Evolutionary conservation across 1,140 invertebrate species (phyloP).

Genomic region (Atta cephalotes): DNA sequence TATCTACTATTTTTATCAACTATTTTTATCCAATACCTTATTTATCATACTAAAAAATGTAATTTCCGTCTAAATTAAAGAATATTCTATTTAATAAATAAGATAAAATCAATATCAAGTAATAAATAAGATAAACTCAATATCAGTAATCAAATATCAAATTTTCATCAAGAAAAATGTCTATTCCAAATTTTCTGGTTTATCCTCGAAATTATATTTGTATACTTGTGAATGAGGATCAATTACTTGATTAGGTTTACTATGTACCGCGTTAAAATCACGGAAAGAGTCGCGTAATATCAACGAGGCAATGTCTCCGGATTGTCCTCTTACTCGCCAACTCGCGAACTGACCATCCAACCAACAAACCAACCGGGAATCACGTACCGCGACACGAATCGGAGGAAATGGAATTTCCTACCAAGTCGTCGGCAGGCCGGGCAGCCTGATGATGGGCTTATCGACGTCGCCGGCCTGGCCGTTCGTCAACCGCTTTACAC

Average conservation of each 20-base stretch:
- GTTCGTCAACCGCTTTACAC: conserved; percentile 63
- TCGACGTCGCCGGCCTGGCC: conserved; percentile 74
- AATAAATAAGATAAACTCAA: too few relatives aligned
- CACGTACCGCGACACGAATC: conserved; percentile 72
- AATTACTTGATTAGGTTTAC: background rate
- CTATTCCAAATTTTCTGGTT: background rate
- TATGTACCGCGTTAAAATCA: conserved; percentile 29
- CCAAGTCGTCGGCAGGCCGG: conserved; percentile 75
- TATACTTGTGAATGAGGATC: background rate
- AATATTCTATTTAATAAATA: background rate
- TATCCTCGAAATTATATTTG: background rate
- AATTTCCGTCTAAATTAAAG: background rate
- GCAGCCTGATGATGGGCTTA: conserved; percentile 80
- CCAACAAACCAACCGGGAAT: conserved; percentile 52
- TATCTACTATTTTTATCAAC: background rate
- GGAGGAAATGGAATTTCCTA: conserved; percentile 83
- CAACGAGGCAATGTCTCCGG: conserved; percentile 34
- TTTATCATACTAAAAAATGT: background rate
- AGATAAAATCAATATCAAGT: background rate
- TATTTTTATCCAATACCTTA: background rate
- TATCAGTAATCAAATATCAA: background rate
- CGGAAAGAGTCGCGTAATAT: conserved; percentile 33
- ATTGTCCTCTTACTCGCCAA: conserved; percentile 49
- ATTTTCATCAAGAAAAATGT: background rate
- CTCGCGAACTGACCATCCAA: background rate